These are phyloP conservation scores for Monodelphis domestica DNA, from an alignment of 2,797 vertebrate genomes.

Conservation along the genomic window DNA sequence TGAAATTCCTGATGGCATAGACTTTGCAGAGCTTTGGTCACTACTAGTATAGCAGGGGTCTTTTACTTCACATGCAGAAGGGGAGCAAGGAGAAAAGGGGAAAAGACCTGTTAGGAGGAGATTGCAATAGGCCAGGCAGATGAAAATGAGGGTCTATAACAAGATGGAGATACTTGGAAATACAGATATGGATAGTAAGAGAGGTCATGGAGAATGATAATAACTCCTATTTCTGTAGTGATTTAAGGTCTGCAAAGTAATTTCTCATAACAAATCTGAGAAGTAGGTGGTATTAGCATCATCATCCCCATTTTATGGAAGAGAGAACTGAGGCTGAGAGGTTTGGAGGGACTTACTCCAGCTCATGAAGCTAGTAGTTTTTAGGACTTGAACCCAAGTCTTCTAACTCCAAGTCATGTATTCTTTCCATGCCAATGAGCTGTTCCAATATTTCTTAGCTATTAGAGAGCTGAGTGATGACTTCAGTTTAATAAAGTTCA, in stretches of 20 bases:
- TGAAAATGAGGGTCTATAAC: not conserved
- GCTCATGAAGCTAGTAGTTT: not conserved
- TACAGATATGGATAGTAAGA: not conserved
- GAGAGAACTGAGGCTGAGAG: not conserved
- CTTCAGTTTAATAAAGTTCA: not conserved
- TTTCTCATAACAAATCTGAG: not conserved
- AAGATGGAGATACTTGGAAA: not conserved
- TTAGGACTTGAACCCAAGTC: not conserved
- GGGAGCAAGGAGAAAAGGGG: not conserved
- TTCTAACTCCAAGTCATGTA: not conserved
- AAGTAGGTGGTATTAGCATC: not conserved
- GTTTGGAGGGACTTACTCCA: not conserved
- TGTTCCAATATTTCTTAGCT: not conserved
- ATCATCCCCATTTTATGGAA: not conserved
- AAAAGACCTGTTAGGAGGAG: not conserved
- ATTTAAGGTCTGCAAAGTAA: not conserved
- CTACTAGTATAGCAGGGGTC: not conserved
- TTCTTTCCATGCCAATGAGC: not conserved
- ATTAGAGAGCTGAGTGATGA: not conserved
- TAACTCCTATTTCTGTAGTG: not conserved
- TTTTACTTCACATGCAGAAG: not conserved
- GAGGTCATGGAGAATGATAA: not conserved
- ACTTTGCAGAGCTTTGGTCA: not conserved
- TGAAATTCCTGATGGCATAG: not conserved
- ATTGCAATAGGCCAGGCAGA: not conserved